A percentile compares a stretch with the other conserved stretches of the same genome.
Evolutionary conservation across 2,113 vertebrate species (phyloP).

Genomic region (Nothoprocta pentlandii): DNA sequence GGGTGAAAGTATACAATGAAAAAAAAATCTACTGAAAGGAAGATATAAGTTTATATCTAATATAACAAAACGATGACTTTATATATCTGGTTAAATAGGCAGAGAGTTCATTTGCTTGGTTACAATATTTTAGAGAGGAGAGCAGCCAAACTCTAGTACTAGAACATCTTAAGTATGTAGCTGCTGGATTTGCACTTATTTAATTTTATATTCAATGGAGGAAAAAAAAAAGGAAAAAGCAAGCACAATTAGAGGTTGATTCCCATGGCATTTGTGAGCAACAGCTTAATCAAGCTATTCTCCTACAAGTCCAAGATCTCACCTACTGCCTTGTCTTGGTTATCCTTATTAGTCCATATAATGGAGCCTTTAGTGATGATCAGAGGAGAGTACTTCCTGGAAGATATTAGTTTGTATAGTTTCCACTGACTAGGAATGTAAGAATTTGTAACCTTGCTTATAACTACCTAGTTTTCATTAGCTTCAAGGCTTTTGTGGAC

Average conservation of each 20-base stretch:
- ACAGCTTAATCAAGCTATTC: neutral
- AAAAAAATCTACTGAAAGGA: neutral
- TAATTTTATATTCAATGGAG: neutral
- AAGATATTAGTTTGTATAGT: neutral
- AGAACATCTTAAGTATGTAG: neutral
- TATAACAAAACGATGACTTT: neutral
- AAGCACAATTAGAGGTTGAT: neutral
- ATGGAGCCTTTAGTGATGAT: neutral
- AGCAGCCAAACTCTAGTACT: neutral
- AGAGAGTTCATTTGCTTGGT: neutral
- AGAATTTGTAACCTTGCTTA: neutral
- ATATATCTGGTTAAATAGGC: neutral
- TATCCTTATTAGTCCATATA: neutral
- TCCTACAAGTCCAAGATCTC: neutral
- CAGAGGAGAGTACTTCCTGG: neutral
- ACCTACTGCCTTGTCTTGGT: neutral
- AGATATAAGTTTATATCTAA: neutral
- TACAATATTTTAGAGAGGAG: neutral
- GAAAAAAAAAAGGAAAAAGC: neutral
- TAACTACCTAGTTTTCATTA: neutral
- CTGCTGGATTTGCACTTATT: neutral
- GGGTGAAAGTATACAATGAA: neutral
- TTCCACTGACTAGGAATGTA: neutral
- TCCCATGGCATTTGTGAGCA: neutral
- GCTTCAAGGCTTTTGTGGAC: neutral